Evolutionary conservation across 2,888 invertebrate genomes (phyloP), one percentile per base, ranked within the genome.

Genomic region (Allacma fusca): DNA sequence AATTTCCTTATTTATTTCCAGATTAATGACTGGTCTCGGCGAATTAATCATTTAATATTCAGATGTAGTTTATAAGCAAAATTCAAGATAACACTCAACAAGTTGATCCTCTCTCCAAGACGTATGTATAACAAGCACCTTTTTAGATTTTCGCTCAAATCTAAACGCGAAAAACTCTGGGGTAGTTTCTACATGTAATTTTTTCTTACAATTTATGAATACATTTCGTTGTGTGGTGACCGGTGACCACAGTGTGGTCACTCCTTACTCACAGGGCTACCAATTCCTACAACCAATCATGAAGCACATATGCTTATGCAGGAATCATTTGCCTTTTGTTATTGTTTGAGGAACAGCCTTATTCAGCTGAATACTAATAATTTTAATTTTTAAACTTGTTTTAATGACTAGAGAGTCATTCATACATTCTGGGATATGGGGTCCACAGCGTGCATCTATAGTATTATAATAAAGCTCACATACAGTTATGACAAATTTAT

Each of bases 401-500:
- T 13, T n/a, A 50, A 50, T 19, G 16, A 50, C 50, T 50, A 2
- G n/a, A 50, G 16, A 50, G 50, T 2, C 16, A 50, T 5, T 12
- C 50, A 16, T 16, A 50, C 16, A 5, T 16, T 50, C 50, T n/a
- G 7, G 9, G 9, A 34, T 5, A 50, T 2, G n/a, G n/a, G 19
- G 50, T 9, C n/a, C n/a, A 50, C 50, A 16, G 16, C 16, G 50
- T 13, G 34, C 34, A 7, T 34, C 34, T 34, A 50, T 19, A 16
- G n/a, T 13, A n/a, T 19, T 50, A 16, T 50, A 13, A 16, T 12
- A 50, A 50, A 50, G 19, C 50, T 50, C n/a, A 24, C 9, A 62
- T 16, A 62, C 24, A 62, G 24, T 62, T 62, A n/a, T n/a, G n/a
- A 59, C 23, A 59, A 59, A 59, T 62, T 23, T 62, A n/a, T 62